phyloP scores from a whole-genome alignment of 1,140 invertebrate genomes.

The Meloidogyne chitwoodi region DNA sequence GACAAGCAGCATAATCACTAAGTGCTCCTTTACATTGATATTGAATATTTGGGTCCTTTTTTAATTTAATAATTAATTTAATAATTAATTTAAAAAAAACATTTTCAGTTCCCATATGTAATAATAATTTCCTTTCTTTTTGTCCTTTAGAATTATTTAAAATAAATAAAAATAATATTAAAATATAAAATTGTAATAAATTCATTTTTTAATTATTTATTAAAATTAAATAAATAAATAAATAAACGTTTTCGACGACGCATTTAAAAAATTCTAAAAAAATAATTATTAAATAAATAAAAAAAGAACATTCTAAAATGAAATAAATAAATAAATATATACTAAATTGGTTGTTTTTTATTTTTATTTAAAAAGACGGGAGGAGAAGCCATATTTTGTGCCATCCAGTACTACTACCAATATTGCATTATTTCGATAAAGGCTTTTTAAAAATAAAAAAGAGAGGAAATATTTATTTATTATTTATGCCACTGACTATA shows the following conservation, averaged over 20 bases:
- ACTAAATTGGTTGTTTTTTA: too few relatives aligned
- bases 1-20: constrained; percentile 51
- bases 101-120: constrained; percentile 17
- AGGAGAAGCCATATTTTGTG: not conserved
- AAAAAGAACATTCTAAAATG: not conserved
- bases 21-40: constrained; percentile 50
- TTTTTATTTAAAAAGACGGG: too few relatives aligned
- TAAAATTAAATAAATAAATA: not conserved
- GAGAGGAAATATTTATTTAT: not conserved
- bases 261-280: not conserved
- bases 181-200: not conserved
- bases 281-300: not conserved
- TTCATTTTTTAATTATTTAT: not conserved
- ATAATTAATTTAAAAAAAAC: not conserved
- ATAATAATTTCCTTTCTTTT: not conserved
- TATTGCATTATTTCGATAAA: not conserved
- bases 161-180: not conserved
- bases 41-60: constrained; percentile 60
- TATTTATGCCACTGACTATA: too few relatives aligned
- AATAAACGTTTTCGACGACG: not conserved
- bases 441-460: not conserved
- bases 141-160: not conserved
- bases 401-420: not conserved
- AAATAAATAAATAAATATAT: not conserved
- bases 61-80: not conserved